phyloP scores from a whole-genome alignment of 1,140 invertebrate species.

The Drosophila lacertosa region DNA sequence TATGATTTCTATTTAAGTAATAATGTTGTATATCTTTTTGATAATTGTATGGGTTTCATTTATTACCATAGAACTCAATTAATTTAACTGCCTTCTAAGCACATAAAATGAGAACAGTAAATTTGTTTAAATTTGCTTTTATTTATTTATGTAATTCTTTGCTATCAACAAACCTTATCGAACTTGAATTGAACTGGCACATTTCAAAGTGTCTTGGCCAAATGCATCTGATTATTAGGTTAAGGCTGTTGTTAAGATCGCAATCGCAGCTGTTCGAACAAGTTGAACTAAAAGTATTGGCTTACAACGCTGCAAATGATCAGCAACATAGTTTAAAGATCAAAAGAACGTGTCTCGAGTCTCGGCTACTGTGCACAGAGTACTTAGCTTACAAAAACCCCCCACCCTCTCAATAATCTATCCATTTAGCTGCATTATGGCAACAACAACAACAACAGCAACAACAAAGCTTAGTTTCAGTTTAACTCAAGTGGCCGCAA shows the following conservation, averaged over 20 bases:
- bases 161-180: too few relatives aligned
- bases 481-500: constrained; percentile 30
- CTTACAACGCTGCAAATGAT: background rate
- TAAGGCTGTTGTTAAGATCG: background rate
- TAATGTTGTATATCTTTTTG: too few relatives aligned
- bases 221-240: background rate
- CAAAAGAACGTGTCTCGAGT: constrained; percentile 29
- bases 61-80: too few relatives aligned
- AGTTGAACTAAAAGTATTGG: background rate
- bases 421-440: constrained; percentile 8
- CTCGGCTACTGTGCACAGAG: constrained; percentile 35
- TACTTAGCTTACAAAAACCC: background rate
- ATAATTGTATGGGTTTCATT: too few relatives aligned
- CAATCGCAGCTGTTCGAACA: background rate
- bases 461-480: constrained; percentile 48
- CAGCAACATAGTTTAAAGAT: constrained; percentile 37
- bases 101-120: too few relatives aligned
- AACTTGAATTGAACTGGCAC: too few relatives aligned
- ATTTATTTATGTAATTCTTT: background rate
- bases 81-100: too few relatives aligned
- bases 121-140: too few relatives aligned
- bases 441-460: constrained; percentile 21
- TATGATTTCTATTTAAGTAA: too few relatives aligned
- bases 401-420: background rate
- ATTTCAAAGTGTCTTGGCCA: background rate